Base-by-base conservation (phyloP, 1,140 invertebrate species). In the Anadara kagoshimensis region DNA sequence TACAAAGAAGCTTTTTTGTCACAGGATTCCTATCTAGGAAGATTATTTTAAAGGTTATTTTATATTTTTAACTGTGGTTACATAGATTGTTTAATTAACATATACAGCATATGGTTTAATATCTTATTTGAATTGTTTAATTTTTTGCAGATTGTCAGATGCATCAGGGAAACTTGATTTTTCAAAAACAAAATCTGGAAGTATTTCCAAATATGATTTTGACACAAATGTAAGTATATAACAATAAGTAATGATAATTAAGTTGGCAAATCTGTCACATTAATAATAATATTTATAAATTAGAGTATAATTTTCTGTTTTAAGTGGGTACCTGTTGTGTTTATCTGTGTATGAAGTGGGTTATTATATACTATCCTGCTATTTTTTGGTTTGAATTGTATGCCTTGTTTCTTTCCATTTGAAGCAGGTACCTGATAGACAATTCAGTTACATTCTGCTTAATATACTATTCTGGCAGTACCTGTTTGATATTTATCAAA, bases 71-170 rank as follows among this genome's bases (percentile, higher is more conserved):
- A 36, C 29, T 7, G 7, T 2, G 2, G 7, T 36, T 36, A 36
- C 29, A 36, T 36, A n/a, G n/a, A n/a, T 36, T 36, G 29, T 36
- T 36, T 36, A 36, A 36, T 36, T 36, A 7, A 36, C 7, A 36
- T 36, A 36, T 36, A 36, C 2, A 36, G 7, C 29, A 36, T n/a
- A n/a, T 36, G 29, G 7, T 36, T 36, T 36, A 36, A 7, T 36
- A 36, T 3, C 7, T 36, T 3, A 36, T 2, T 7, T 36, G 2
- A 36, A 36, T 36, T 36, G 2, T 36, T 36, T 36, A 36, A 3
- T 36, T 3, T 36, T 36, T 36, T 68, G 14, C 18, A 68, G 71
- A 36, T n/a, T 73, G 22, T 68, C 57, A 0, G 71, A 73, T 73
- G 54, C 64, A 11, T 54, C 47, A 56, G 71, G 71, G 20, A 68